These are phyloP conservation scores for Oenanthe oenanthe DNA, from an alignment of 2,113 vertebrate species.

Conservation along the genomic window DNA sequence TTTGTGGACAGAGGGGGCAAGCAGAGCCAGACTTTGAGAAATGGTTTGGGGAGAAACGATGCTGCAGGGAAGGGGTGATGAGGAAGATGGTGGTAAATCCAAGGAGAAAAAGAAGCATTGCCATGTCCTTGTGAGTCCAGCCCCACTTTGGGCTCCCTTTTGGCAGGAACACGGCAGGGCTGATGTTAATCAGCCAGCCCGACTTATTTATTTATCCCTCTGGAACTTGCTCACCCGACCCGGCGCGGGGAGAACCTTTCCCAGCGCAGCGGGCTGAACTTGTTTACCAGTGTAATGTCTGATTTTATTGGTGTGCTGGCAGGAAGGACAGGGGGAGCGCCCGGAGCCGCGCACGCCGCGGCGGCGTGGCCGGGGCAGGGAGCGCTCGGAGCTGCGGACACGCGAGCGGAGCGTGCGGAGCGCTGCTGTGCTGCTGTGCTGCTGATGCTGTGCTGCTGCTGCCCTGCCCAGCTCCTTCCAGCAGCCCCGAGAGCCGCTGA, in stretches of 20 bases:
- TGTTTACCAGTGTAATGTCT: background rate
- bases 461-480: background rate
- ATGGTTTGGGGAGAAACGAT: accelerated
- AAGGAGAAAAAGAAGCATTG: accelerated
- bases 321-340: accelerated
- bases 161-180: background rate
- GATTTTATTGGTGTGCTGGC: background rate
- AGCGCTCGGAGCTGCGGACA: background rate
- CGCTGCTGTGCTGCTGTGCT: background rate
- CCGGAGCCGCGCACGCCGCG: background rate
- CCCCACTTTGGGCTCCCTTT: accelerated
- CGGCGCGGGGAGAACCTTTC: background rate
- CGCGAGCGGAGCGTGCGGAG: background rate
- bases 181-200: background rate
- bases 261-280: background rate
- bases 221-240: background rate
- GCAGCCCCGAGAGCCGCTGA: background rate
- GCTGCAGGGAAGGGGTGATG: background rate
- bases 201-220: background rate
- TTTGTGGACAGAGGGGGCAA: background rate
- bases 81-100: background rate
- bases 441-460: too few species aligned
- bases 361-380: background rate
- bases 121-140: background rate
- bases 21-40: accelerated